Conservation (phyloP, 2,113 vertebrate genomes). For the Tragulus kanchil region DNA sequence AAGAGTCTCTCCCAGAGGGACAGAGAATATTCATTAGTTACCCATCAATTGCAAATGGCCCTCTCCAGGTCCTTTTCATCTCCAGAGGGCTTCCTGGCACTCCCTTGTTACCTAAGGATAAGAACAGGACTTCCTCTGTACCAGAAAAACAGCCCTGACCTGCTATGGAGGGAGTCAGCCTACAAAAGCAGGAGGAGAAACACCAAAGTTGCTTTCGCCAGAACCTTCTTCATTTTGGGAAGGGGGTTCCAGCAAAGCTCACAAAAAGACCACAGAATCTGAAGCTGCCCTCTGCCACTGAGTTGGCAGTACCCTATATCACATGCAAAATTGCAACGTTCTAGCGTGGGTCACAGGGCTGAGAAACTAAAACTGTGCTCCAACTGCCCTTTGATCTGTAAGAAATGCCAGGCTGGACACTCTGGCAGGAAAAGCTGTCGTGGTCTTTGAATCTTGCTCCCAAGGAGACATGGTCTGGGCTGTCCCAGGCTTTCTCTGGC, state of each 20-base stretch:
- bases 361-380: conserved; percentile 63
- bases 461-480: neutral
- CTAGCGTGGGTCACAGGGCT: neutral
- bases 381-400: conserved; percentile 75
- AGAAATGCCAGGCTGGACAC: conserved; percentile 49
- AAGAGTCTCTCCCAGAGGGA: neutral
- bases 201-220: neutral
- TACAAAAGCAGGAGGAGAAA: neutral
- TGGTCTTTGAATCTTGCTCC: neutral
- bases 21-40: neutral
- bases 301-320: conserved; percentile 45
- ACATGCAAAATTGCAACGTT: conserved; percentile 58
- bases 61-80: neutral
- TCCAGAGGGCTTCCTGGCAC: neutral
- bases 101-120: neutral
- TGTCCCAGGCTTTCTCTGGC: neutral
- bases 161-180: neutral
- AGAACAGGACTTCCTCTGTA: neutral
- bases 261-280: neutral
- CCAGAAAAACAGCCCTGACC: neutral
- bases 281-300: neutral
- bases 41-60: neutral
- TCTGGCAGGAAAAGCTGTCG: conserved; percentile 58
- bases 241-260: neutral
- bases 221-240: neutral